Evolutionary conservation across 2,888 invertebrate species (phyloP).

Genomic region (Cantharis rustica): DNA sequence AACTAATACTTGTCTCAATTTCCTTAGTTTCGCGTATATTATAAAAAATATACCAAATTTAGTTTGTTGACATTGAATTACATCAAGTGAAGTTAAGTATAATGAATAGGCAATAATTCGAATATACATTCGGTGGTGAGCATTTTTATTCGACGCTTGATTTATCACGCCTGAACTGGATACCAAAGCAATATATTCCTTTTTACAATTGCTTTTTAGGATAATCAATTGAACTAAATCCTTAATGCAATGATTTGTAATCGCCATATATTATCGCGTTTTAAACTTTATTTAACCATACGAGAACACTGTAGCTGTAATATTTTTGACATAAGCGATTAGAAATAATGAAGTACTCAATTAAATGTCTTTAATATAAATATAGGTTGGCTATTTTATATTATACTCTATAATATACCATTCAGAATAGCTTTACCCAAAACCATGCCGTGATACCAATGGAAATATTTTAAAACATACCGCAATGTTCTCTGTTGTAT

Average conservation of each 20-base stretch:
- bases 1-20: slow-evolving; percentile 7
- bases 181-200: slow-evolving; percentile 47
- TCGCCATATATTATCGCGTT: slow-evolving; percentile 6
- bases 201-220: slow-evolving; percentile 48
- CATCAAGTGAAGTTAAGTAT: slow-evolving; percentile 42
- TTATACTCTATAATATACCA: no score
- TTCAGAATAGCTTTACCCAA: no score
- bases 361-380: neutral
- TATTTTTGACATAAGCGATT: neutral
- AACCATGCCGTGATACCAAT: no score
- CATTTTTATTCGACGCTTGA: slow-evolving; percentile 50
- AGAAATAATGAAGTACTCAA: neutral
- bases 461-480: no score
- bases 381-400: neutral
- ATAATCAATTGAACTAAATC: slow-evolving; percentile 43
- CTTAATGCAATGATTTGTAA: slow-evolving; percentile 44
- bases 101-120: slow-evolving; percentile 48
- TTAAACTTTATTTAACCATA: neutral
- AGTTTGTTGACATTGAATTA: slow-evolving; percentile 18
- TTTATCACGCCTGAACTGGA: slow-evolving; percentile 49
- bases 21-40: neutral
- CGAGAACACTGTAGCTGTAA: neutral
- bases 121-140: slow-evolving; percentile 49
- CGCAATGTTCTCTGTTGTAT: no score
- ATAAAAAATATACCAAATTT: neutral